Conservation (phyloP, 2,113 vertebrate species). For the Dromaius novaehollandiae region DNA sequence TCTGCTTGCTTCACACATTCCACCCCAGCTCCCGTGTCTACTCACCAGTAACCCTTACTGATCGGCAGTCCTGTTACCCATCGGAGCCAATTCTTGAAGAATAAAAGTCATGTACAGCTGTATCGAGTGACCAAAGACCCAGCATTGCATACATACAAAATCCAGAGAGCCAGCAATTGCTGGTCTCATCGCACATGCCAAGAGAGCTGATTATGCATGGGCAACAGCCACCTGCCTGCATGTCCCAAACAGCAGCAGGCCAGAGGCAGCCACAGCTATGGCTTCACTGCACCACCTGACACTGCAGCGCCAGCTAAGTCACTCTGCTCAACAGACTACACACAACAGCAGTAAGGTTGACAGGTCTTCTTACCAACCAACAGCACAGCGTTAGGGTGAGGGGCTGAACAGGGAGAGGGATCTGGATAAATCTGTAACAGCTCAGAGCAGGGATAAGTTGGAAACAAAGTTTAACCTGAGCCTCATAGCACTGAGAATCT, state of each 20-base stretch:
- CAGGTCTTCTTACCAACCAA: not conserved
- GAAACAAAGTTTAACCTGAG: not conserved
- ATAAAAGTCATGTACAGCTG: not conserved
- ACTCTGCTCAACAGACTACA: not conserved
- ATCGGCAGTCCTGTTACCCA: not conserved
- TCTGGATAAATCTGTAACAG: not conserved
- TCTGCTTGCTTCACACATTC: not conserved
- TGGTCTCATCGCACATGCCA: not conserved
- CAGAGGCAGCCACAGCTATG: not conserved
- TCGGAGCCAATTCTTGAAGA: not conserved
- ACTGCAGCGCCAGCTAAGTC: not conserved
- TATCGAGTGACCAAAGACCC: not conserved
- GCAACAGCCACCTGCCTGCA: not conserved
- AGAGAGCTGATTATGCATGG: not conserved
- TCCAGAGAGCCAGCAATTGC: not conserved
- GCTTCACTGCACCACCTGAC: rapidly evolving
- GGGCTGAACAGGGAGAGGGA: not conserved
- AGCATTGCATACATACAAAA: not conserved
- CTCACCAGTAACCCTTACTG: not conserved
- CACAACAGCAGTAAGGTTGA: not conserved
- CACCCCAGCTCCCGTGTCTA: not conserved
- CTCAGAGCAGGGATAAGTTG: not conserved
- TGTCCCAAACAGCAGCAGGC: not conserved
- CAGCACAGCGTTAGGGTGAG: rapidly evolving
- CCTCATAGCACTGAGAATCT: not conserved